These are phyloP conservation scores for Isurus oxyrinchus DNA, from an alignment of 2,113 vertebrate genomes.

Conservation along the genomic window DNA sequence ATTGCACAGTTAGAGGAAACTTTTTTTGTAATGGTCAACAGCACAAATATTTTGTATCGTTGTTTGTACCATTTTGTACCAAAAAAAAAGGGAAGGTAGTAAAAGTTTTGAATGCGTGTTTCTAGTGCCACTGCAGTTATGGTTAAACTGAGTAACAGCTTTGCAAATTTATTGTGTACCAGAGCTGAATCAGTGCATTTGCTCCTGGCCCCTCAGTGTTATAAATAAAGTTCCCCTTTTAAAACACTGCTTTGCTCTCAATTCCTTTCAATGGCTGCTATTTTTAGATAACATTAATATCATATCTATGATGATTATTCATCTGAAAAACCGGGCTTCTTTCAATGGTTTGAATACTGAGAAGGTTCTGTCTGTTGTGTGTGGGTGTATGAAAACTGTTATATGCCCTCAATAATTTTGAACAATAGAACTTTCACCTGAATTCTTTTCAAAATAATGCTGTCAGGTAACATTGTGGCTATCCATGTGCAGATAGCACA, in stretches of 20 bases:
- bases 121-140: constrained; percentile 74
- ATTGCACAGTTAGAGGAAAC: constrained; percentile 60
- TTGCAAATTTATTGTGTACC: constrained; percentile 71
- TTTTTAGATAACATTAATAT: neutral
- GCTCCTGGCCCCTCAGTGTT: constrained; percentile 63
- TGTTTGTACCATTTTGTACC: constrained; percentile 97
- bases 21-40: constrained; percentile 93
- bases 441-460: neutral
- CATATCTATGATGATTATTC: neutral
- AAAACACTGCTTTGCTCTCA: constrained; percentile 47
- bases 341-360: neutral
- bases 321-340: neutral
- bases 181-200: constrained; percentile 56
- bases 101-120: constrained; percentile 80
- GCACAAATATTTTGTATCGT: constrained; percentile 99
- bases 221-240: constrained; percentile 69
- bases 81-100: constrained; percentile 61
- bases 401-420: neutral
- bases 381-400: neutral
- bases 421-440: neutral
- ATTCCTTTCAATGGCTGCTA: constrained; percentile 43
- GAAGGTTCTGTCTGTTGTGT: neutral
- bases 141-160: constrained; percentile 72
- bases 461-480: neutral
- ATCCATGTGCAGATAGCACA: neutral